These are phyloP conservation scores for Entomobrya proxima DNA, from an alignment of 2,888 invertebrate species.

Conservation along the genomic window DNA sequence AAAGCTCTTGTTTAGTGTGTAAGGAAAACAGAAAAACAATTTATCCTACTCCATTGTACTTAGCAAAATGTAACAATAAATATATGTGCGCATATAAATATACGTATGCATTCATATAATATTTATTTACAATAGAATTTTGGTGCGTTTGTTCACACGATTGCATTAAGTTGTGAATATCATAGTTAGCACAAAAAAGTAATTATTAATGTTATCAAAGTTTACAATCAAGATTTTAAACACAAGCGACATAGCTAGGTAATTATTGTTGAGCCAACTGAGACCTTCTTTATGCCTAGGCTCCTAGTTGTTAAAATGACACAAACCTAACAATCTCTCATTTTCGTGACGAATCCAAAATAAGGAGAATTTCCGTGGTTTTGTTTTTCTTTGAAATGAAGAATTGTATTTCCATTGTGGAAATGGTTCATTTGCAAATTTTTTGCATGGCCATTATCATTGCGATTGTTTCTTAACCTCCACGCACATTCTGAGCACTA, in stretches of 20 bases:
- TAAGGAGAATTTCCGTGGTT: conserved; percentile 36
- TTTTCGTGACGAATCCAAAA: not conserved
- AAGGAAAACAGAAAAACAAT: too few species aligned
- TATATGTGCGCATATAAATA: too few species aligned
- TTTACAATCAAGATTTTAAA: conserved; percentile 27
- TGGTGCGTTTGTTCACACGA: conserved; percentile 11
- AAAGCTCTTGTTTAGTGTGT: too few species aligned
- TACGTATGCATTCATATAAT: too few species aligned
- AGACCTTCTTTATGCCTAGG: not conserved
- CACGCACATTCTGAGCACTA: not conserved
- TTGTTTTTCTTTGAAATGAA: conserved; percentile 12
- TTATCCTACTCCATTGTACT: too few species aligned
- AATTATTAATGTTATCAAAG: conserved; percentile 46
- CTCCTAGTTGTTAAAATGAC: too few species aligned
- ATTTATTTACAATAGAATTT: too few species aligned
- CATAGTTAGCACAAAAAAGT: not conserved
- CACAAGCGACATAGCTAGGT: not conserved
- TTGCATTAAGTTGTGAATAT: conserved; percentile 35
- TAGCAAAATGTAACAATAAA: too few species aligned
- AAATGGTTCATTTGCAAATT: conserved; percentile 52
- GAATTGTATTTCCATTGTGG: conserved; percentile 26
- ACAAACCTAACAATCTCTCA: not conserved
- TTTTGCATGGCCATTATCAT: conserved; percentile 12
- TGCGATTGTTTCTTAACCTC: conserved; percentile 32
- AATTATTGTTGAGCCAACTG: conserved; percentile 6